A percentile compares a stretch with the other conserved stretches of the same genome.
Conservation (phyloP, 2,113 vertebrate species). For the Platysternon megacephalum region DNA sequence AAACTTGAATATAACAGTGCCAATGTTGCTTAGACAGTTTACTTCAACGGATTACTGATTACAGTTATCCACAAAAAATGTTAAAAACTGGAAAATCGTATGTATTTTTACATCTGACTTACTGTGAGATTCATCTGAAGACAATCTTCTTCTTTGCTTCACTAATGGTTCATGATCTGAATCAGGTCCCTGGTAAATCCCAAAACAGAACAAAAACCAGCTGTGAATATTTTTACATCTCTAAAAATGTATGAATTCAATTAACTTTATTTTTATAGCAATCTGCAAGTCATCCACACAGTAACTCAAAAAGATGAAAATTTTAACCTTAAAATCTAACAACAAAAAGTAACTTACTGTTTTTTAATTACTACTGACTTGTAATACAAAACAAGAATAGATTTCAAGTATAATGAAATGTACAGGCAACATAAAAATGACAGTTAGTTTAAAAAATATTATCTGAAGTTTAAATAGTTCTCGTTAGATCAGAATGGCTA, state of each 20-base stretch:
- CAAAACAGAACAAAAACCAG: neutral
- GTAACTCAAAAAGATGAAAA: neutral
- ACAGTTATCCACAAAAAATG: neutral
- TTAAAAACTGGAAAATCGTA: neutral
- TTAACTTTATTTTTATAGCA: neutral
- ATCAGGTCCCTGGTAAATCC: slow-evolving; percentile 68
- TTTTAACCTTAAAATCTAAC: neutral
- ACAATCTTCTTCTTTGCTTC: slow-evolving; percentile 72
- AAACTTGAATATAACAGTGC: neutral
- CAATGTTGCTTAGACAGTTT: neutral
- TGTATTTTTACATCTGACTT: slow-evolving; percentile 32
- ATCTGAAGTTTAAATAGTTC: neutral
- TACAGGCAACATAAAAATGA: neutral
- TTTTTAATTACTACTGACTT: neutral
- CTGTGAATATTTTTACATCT: neutral
- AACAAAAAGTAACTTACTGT: neutral
- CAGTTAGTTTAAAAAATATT: neutral
- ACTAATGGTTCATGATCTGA: slow-evolving; percentile 72
- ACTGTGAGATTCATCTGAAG: slow-evolving; percentile 75
- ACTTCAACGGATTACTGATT: neutral
- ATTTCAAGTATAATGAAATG: neutral
- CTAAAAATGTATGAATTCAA: neutral
- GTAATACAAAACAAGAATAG: neutral
- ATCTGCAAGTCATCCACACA: neutral
- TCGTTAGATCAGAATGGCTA: neutral